These are phyloP conservation scores for Triops cancriformis DNA, from an alignment of 1,140 invertebrate species.

Conservation along the genomic window DNA sequence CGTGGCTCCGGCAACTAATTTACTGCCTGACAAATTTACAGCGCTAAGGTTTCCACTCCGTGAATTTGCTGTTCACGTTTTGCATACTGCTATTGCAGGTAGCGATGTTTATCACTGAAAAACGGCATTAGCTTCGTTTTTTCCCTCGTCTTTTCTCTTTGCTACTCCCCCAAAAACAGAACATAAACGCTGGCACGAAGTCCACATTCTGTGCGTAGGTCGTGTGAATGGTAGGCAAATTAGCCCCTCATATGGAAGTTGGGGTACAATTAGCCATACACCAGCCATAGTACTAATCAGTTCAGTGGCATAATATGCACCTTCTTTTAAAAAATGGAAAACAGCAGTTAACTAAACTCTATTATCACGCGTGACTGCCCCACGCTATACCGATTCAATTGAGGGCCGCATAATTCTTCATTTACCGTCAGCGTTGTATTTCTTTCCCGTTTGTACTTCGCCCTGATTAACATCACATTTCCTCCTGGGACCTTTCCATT, in stretches of 20 bases:
- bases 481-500: background rate
- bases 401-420: background rate
- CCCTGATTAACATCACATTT: background rate
- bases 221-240: constrained; percentile 5
- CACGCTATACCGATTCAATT: background rate
- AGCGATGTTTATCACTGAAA: constrained; percentile 7
- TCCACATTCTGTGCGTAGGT: background rate
- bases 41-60: constrained; percentile 8
- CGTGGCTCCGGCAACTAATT: constrained; percentile 9
- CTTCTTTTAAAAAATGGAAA: constrained; percentile 2
- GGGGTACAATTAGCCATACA: constrained; percentile 2
- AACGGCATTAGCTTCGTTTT: background rate
- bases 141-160: background rate
- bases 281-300: constrained; percentile 5
- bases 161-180: background rate
- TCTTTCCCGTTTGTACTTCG: background rate
- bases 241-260: constrained; percentile 4
- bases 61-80: constrained; percentile 14
- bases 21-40: constrained; percentile 14
- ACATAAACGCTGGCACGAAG: background rate
- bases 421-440: background rate
- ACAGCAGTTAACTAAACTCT: constrained; percentile 1
- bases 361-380: background rate
- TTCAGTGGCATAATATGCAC: constrained; percentile 1
- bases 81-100: constrained; percentile 1